Conservation (phyloP, 2,113 vertebrate genomes). For the Parus major region DNA sequence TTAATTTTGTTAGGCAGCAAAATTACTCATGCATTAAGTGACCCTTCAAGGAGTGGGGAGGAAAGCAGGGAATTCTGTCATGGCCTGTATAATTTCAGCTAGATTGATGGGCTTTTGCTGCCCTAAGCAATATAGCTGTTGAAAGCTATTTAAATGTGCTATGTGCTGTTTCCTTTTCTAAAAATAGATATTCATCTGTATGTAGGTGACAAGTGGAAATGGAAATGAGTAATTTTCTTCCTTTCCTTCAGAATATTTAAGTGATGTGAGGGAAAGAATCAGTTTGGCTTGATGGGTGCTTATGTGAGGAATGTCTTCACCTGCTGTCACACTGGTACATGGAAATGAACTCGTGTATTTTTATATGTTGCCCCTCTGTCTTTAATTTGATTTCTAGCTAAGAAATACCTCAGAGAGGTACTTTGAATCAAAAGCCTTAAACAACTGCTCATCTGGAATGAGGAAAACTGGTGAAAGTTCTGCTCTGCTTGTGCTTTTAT, state of each 20-base stretch:
- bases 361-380: neutral
- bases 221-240: slow-evolving; percentile 38
- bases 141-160: slow-evolving; percentile 42
- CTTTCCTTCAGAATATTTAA: slow-evolving; percentile 23
- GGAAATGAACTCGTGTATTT: neutral
- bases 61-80: neutral
- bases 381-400: neutral
- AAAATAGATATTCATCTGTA: slow-evolving; percentile 41
- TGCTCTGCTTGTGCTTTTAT: neutral
- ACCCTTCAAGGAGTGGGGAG: neutral
- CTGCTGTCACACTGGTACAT: neutral
- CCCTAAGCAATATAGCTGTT: slow-evolving; percentile 14
- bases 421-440: neutral
- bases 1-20: neutral
- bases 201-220: slow-evolving; percentile 57
- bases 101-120: slow-evolving; percentile 28
- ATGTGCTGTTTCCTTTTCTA: slow-evolving; percentile 43
- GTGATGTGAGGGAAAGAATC: neutral
- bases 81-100: neutral
- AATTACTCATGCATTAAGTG: neutral
- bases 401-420: neutral
- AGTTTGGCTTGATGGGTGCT: neutral
- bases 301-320: neutral
- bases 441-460: neutral
- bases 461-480: neutral